phyloP scores from a whole-genome alignment of 2,888 invertebrate genomes.

The Philaethria dido region DNA sequence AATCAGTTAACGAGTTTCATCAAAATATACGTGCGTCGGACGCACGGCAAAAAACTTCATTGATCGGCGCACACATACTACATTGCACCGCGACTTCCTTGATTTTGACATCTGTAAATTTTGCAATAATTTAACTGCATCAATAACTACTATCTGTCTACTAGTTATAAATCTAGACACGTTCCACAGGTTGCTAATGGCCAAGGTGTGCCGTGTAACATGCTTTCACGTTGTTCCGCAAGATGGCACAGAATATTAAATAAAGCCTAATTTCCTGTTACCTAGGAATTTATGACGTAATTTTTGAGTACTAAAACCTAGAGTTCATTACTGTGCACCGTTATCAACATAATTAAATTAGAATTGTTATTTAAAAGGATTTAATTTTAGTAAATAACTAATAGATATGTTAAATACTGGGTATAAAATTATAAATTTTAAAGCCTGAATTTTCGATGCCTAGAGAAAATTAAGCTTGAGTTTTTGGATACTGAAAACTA shows the following conservation, averaged over 20 bases:
- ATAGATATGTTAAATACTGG: no score
- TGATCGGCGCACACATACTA: not conserved
- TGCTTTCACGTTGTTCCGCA: not conserved
- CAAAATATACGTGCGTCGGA: constrained; percentile 6
- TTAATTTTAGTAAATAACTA: no score
- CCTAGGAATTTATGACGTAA: not conserved
- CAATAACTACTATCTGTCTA: not conserved
- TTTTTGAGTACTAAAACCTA: not conserved
- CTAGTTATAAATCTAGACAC: not conserved
- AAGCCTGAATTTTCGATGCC: no score
- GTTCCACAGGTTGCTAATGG: not conserved
- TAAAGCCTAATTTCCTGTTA: not conserved
- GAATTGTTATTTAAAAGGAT: no score
- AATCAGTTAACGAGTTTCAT: not conserved
- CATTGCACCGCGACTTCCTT: not conserved
- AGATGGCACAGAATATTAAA: not conserved
- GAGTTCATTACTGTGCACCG: not conserved
- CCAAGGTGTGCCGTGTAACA: not conserved
- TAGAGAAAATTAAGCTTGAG: no score
- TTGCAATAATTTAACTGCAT: constrained; percentile 2
- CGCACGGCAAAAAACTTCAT: not conserved
- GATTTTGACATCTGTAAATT: not conserved
- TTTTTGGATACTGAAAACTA: not conserved
- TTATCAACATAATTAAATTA: no score
- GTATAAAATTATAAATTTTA: no score